Evolutionary conservation across 1,140 invertebrate species (phyloP).

Genomic region (Bombus terrestris): DNA sequence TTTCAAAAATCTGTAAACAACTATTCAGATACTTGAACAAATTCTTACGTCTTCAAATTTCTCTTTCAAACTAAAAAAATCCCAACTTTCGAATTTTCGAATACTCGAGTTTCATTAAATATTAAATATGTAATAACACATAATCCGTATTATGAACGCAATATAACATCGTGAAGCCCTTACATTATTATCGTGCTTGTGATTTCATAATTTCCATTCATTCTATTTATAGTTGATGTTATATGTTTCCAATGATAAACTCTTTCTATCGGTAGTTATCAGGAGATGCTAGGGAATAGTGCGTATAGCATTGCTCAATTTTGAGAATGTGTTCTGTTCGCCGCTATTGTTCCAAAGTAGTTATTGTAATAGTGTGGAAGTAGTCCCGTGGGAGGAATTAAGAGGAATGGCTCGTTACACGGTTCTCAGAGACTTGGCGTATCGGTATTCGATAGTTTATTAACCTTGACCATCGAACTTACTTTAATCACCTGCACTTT

Average conservation of each 20-base stretch:
- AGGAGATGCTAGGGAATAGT: not conserved
- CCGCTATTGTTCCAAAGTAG: conserved; percentile 6
- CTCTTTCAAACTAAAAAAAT: too few species aligned
- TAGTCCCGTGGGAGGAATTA: conserved; percentile 13
- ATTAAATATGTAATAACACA: too few species aligned
- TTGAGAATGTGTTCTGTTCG: not conserved
- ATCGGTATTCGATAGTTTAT: conserved; percentile 20
- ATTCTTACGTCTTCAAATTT: too few species aligned
- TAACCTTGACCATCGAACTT: conserved; percentile 30
- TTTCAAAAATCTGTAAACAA: too few species aligned
- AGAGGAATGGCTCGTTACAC: conserved; percentile 1
- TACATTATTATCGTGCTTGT: not conserved
- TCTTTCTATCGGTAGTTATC: not conserved
- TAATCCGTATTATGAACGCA: not conserved
- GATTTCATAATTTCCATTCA: not conserved
- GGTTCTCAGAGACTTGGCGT: not conserved
- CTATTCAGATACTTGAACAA: too few species aligned
- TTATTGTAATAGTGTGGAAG: conserved; percentile 22
- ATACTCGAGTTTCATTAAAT: too few species aligned
- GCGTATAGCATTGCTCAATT: not conserved
- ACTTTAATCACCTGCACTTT: conserved; percentile 9
- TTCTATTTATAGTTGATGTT: not conserved
- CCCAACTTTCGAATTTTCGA: too few species aligned
- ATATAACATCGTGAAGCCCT: not conserved
- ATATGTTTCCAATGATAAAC: not conserved